Percentiles rank a stretch among this genome's conserved stretches.
Conservation (phyloP, 1,140 invertebrate species). For the Drosophila kurseongensis region DNA sequence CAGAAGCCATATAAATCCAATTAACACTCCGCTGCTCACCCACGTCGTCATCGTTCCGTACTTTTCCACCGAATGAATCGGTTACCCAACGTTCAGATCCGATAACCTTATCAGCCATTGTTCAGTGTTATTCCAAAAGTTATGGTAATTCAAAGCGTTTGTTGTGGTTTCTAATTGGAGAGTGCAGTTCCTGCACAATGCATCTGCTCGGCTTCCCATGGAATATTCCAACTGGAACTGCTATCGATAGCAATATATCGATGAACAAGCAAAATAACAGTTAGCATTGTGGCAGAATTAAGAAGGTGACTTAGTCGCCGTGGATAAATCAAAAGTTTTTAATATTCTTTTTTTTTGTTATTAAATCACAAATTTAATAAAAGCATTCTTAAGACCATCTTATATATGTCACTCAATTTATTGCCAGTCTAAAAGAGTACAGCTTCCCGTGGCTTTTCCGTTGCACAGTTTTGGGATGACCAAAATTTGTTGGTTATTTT, state of each 20-base stretch:
- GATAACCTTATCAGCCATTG: conserved; percentile 36
- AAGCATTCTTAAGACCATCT: too few relatives aligned
- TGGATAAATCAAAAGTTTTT: too few relatives aligned
- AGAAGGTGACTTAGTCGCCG: too few relatives aligned
- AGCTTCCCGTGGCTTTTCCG: too few relatives aligned
- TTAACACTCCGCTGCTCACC: conserved; percentile 7
- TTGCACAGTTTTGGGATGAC: too few relatives aligned
- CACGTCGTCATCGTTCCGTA: conserved; percentile 32
- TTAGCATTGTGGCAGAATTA: too few relatives aligned
- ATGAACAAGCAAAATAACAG: background rate
- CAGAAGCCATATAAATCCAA: conserved; percentile 13
- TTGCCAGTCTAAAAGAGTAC: too few relatives aligned
- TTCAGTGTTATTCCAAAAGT: background rate
- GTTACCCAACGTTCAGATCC: conserved; percentile 16
- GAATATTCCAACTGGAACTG: conserved; percentile 9
- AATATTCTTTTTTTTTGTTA: too few relatives aligned
- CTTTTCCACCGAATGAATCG: conserved; percentile 30
- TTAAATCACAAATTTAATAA: too few relatives aligned
- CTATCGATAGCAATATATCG: conserved; percentile 12
- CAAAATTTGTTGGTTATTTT: too few relatives aligned
- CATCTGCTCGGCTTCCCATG: conserved; percentile 1
- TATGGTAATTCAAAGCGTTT: conserved; percentile 13
- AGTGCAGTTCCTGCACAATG: background rate
- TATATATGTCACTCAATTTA: too few relatives aligned
- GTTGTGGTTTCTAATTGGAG: conserved; percentile 28